phyloP scores from a whole-genome alignment of 2,797 vertebrate species.

The Acanthopagrus latus region DNA sequence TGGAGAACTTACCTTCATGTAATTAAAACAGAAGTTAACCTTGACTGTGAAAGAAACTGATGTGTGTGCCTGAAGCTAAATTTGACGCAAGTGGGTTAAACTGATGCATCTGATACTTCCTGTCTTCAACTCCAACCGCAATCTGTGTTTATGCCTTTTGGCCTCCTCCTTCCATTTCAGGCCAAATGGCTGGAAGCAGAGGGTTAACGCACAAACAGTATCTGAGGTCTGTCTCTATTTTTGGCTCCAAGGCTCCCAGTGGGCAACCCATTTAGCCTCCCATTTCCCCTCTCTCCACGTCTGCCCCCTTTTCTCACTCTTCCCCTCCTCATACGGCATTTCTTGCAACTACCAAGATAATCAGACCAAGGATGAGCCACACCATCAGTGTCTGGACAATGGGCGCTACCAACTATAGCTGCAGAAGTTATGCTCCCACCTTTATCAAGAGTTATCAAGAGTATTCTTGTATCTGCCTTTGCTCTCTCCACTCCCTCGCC shows the following conservation, averaged over 20 bases:
- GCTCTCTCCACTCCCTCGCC: not conserved
- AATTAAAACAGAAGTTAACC: no score
- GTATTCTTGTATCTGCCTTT: not conserved
- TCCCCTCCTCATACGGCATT: not conserved
- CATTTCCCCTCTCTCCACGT: conserved; percentile 50
- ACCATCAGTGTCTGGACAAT: not conserved
- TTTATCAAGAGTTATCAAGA: not conserved
- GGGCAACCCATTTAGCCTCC: conserved; percentile 50
- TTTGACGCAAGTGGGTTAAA: not conserved
- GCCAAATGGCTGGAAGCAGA: not conserved
- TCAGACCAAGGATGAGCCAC: not conserved
- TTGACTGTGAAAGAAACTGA: no score
- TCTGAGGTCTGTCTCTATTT: conserved; percentile 63
- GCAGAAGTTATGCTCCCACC: not conserved
- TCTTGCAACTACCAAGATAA: not conserved
- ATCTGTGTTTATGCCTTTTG: not conserved
- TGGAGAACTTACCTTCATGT: no score
- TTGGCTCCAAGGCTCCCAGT: conserved; percentile 49
- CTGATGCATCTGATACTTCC: not conserved
- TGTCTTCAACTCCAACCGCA: not conserved
- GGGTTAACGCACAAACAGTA: conserved; percentile 35
- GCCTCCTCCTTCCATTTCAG: conserved; percentile 5
- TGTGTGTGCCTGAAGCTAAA: not conserved
- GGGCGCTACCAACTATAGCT: no score
- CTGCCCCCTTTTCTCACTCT: conserved; percentile 7